Conservation (phyloP, 53 echinoderm and acorn worm genomes). For the Arbacia lixula region DNA sequence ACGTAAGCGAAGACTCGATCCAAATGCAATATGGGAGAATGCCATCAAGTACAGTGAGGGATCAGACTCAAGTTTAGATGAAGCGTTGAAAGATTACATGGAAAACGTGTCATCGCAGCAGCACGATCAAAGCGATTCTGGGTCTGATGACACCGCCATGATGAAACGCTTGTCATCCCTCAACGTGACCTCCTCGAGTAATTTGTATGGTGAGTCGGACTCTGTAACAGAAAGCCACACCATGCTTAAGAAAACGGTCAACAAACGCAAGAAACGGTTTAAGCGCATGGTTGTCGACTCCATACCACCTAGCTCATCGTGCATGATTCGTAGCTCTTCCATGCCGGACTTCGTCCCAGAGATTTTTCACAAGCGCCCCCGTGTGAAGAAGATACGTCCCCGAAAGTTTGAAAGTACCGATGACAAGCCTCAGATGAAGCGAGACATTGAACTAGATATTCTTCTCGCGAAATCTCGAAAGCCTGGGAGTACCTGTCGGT, state of each 20-base stretch:
- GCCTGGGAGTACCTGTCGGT: not conserved
- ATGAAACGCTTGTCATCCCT: constrained; percentile 90
- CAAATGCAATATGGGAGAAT: constrained; percentile 90
- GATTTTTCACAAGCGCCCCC: constrained; percentile 68
- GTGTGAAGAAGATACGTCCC: constrained; percentile 64
- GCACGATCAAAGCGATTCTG: constrained; percentile 76
- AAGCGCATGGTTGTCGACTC: constrained; percentile 86
- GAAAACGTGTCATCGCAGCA: constrained; percentile 75
- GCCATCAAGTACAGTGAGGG: constrained; percentile 83
- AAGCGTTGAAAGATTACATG: constrained; percentile 97
- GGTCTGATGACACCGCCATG: constrained; percentile 83
- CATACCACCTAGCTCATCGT: constrained; percentile 22
- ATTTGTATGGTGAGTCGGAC: constrained; percentile 97
- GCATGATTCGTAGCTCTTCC: constrained; percentile 63
- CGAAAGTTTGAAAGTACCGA: constrained; percentile 62
- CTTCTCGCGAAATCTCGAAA: constrained; percentile 32
- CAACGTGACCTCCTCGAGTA: constrained; percentile 95
- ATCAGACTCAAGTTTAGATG: constrained; percentile 97
- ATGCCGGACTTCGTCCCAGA: constrained; percentile 77
- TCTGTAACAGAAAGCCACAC: constrained; percentile 87
- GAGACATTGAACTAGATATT: constrained; percentile 74
- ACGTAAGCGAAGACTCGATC: constrained; percentile 86
- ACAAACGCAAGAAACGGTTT: constrained; percentile 76
- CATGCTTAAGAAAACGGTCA: constrained; percentile 69
- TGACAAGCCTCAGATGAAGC: constrained; percentile 53